phyloP scores from a whole-genome alignment of 2,888 invertebrate genomes.

The Tubiluchus corallicola region DNA sequence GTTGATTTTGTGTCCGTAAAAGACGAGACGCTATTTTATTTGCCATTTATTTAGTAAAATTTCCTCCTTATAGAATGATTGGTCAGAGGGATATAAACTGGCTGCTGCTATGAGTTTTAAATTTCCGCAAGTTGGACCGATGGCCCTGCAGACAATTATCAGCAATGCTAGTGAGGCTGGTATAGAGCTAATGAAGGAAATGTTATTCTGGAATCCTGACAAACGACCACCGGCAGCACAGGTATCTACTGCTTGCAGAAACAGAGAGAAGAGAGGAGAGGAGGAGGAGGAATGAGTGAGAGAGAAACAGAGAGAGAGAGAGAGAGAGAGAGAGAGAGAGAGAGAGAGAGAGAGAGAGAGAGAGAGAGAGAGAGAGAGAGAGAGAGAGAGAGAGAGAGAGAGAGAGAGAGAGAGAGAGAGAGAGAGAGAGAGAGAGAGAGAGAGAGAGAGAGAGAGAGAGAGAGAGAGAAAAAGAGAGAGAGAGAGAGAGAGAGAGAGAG shows the following conservation, averaged over 20 bases:
- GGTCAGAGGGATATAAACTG: slow-evolving; percentile 85
- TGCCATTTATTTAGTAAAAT: slow-evolving; percentile 8
- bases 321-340: too few relatives aligned
- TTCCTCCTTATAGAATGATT: slow-evolving; percentile 45
- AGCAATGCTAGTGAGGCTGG: slow-evolving; percentile 64
- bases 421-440: too few relatives aligned
- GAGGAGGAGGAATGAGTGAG: too few relatives aligned
- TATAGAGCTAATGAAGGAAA: slow-evolving; percentile 58
- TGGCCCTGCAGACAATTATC: slow-evolving; percentile 57
- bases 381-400: too few relatives aligned
- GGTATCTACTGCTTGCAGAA: slow-evolving; percentile 22
- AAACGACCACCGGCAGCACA: slow-evolving; percentile 63
- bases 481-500: too few relatives aligned
- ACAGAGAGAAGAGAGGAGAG: too few relatives aligned
- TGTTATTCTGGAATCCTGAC: slow-evolving; percentile 78
- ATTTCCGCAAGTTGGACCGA: slow-evolving; percentile 71
- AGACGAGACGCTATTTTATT: slow-evolving; percentile 6
- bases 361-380: too few relatives aligned
- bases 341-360: too few relatives aligned
- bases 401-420: too few relatives aligned
- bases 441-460: too few relatives aligned
- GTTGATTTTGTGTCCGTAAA: not conserved
- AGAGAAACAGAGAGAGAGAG: too few relatives aligned
- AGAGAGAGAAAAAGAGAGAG: too few relatives aligned
- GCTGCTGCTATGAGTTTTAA: slow-evolving; percentile 86